A percentile compares a stretch with the other conserved stretches of the same genome.
These are phyloP conservation scores for Calosoma granatense DNA, from an alignment of 1,140 invertebrate genomes.

Conservation along the genomic window DNA sequence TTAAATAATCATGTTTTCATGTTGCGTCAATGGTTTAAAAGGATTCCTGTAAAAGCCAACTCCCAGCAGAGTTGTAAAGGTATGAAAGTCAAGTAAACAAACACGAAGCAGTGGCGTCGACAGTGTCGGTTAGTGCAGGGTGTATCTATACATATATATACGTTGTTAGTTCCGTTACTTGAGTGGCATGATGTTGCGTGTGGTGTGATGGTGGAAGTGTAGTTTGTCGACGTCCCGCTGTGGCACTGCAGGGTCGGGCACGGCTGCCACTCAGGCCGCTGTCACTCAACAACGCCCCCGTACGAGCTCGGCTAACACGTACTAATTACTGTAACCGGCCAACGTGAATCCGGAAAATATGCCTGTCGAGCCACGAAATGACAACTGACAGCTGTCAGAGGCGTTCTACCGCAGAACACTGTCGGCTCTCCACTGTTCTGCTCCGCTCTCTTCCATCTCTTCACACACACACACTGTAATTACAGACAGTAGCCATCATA, in stretches of 20 bases:
- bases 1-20: no score
- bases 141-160: no score
- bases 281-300: not conserved
- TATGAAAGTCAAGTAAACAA: not conserved
- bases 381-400: not conserved
- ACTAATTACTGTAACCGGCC: constrained; percentile 7
- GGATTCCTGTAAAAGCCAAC: no score
- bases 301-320: constrained; percentile 1
- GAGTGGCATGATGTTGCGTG: not conserved
- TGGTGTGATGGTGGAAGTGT: not conserved
- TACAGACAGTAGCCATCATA: not conserved
- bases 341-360: constrained; percentile 8
- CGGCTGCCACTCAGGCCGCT: not conserved
- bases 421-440: no score
- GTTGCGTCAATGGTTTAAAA: no score
- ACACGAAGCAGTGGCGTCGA: not conserved
- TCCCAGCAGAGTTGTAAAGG: no score
- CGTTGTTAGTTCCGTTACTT: no score
- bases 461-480: not conserved
- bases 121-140: not conserved
- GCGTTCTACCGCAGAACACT: no score
- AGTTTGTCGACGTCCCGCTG: not conserved
- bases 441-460: no score
- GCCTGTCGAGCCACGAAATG: not conserved
- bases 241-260: not conserved